Percentiles rank a stretch among this genome's conserved stretches.
phyloP scores from a whole-genome alignment of 1,140 invertebrate genomes.

The Listronotus oregonensis region DNA sequence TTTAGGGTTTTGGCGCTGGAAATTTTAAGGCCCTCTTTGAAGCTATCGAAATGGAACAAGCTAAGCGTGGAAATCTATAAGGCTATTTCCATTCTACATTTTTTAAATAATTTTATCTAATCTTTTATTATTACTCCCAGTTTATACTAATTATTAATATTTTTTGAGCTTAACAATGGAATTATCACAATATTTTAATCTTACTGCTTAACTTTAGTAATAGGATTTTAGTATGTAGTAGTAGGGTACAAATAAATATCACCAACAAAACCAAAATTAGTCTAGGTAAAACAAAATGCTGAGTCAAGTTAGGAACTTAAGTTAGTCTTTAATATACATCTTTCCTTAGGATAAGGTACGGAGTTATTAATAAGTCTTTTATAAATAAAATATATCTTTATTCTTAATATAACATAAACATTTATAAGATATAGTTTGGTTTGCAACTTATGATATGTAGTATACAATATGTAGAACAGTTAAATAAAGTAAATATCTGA shows the following conservation, averaged over 20 bases:
- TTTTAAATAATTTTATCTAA: too few relatives aligned
- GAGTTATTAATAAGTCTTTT: too few relatives aligned
- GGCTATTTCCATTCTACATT: not conserved
- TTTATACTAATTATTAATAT: too few relatives aligned
- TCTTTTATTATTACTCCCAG: too few relatives aligned
- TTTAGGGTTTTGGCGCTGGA: conserved; percentile 96
- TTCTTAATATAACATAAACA: too few relatives aligned
- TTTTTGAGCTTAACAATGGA: too few relatives aligned
- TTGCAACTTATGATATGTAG: too few relatives aligned
- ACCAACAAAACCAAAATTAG: conserved; percentile 9
- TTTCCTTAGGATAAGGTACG: conserved; percentile 3
- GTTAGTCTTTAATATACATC: conserved; percentile 2
- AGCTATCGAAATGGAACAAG: conserved; percentile 96
- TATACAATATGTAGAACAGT: too few relatives aligned
- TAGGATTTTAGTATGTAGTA: not conserved
- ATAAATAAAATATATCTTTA: too few relatives aligned
- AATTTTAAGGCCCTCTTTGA: conserved; percentile 99
- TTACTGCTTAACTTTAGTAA: too few relatives aligned
- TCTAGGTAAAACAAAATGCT: conserved; percentile 9
- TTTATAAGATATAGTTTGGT: not conserved
- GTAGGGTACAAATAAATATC: conserved; percentile 2
- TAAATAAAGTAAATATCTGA: too few relatives aligned
- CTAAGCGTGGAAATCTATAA: conserved; percentile 91
- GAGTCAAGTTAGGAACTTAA: conserved; percentile 8
- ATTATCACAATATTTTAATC: too few relatives aligned